phyloP scores from a whole-genome alignment of 2,888 invertebrate species.

The Latrodectus elegans region DNA sequence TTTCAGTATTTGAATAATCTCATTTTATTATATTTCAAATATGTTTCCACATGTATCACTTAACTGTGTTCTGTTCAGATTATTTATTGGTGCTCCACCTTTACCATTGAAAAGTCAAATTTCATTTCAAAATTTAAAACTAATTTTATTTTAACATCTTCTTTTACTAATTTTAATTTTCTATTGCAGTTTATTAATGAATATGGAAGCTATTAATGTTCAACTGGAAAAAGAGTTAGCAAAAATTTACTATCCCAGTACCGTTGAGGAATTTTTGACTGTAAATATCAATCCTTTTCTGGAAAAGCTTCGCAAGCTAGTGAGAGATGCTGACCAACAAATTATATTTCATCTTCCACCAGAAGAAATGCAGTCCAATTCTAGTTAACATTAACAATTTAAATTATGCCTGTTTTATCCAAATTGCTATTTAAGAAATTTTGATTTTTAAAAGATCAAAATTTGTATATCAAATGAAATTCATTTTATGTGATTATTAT shows the following conservation, averaged over 20 bases:
- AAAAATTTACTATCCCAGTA: conserved; percentile 61
- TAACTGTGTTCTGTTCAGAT: too few relatives aligned
- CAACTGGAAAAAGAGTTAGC: conserved; percentile 44
- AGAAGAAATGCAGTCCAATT: conserved; percentile 56
- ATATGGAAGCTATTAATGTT: conserved; percentile 65
- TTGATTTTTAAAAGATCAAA: too few relatives aligned
- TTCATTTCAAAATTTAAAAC: neutral
- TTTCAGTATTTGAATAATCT: too few relatives aligned
- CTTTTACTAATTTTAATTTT: neutral
- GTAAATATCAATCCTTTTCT: conserved; percentile 61
- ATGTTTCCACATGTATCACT: too few relatives aligned
- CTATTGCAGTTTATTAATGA: conserved; percentile 51
- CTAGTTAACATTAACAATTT: conserved; percentile 25
- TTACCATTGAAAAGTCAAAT: too few relatives aligned
- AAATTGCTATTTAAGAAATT: too few relatives aligned
- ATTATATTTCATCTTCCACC: conserved; percentile 61
- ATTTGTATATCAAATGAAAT: too few relatives aligned
- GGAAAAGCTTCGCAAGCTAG: conserved; percentile 63
- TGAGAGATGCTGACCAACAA: conserved; percentile 65
- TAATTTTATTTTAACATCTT: neutral
- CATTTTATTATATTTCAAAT: too few relatives aligned
- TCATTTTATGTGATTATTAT: too few relatives aligned
- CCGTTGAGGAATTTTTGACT: conserved; percentile 61
- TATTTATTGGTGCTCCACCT: too few relatives aligned
- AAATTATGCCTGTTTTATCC: too few relatives aligned